phyloP scores from a whole-genome alignment of 2,888 invertebrate genomes.

The Brachynemurus nebulosus region DNA sequence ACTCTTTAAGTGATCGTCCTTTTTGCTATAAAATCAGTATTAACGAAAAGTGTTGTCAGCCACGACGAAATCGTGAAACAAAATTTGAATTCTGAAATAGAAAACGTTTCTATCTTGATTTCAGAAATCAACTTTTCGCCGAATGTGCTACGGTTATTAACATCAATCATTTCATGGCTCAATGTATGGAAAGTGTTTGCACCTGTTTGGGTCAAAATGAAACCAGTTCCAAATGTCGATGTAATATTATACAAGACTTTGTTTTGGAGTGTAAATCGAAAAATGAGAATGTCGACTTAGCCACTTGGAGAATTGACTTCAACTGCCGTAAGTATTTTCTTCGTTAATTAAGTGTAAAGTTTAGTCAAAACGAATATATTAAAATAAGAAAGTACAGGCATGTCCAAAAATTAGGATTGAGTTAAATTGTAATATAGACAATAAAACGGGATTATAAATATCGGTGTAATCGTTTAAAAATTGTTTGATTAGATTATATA shows the following conservation, averaged over 20 bases:
- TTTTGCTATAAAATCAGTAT: neutral
- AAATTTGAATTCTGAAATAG: neutral
- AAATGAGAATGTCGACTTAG: constrained; percentile 46
- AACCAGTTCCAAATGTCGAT: constrained; percentile 44
- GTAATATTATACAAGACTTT: constrained; percentile 52
- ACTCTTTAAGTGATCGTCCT: constrained; percentile 1
- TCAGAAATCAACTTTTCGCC: constrained; percentile 16
- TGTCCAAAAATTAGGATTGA: too few relatives aligned
- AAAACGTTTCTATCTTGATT: too few relatives aligned
- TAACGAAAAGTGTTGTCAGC: neutral
- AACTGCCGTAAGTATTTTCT: constrained; percentile 47
- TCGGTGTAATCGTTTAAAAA: too few relatives aligned
- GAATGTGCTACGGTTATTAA: constrained; percentile 49
- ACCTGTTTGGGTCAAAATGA: constrained; percentile 22
- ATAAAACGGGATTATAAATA: too few relatives aligned
- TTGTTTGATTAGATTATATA: too few relatives aligned
- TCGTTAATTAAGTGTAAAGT: too few relatives aligned
- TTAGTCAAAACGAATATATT: too few relatives aligned
- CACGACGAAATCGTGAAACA: neutral
- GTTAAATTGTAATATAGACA: too few relatives aligned
- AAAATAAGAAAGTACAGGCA: too few relatives aligned
- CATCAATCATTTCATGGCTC: constrained; percentile 52
- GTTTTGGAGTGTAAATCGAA: constrained; percentile 59
- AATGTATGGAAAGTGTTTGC: constrained; percentile 47
- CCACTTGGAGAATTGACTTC: constrained; percentile 54